Conservation (phyloP, 2,113 vertebrate species). For the Athene noctua region DNA sequence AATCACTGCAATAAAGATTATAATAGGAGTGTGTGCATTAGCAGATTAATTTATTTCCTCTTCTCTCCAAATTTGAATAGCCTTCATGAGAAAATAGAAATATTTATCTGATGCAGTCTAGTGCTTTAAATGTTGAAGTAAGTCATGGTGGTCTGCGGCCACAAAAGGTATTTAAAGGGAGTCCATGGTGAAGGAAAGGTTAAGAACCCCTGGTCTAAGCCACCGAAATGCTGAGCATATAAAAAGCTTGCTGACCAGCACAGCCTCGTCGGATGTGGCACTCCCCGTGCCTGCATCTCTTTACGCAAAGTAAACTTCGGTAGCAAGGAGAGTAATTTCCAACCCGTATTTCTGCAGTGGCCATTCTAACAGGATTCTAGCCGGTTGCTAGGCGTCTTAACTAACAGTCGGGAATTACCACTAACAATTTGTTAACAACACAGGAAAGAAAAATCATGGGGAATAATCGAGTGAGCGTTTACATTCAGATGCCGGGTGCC, state of each 20-base stretch:
- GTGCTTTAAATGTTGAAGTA: too few relatives aligned
- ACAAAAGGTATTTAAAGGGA: too few relatives aligned
- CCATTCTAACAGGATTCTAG: neutral
- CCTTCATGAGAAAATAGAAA: too few relatives aligned
- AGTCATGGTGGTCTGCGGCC: too few relatives aligned
- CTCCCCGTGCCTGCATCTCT: fast-evolving
- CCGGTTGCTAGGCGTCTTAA: neutral
- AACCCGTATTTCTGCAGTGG: neutral
- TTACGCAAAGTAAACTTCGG: neutral
- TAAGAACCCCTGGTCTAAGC: neutral
- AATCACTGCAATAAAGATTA: too few relatives aligned
- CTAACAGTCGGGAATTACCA: neutral
- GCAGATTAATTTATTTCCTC: too few relatives aligned
- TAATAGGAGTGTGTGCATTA: too few relatives aligned
- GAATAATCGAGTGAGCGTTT: neutral
- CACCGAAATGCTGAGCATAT: neutral
- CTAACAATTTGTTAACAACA: neutral
- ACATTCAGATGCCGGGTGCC: neutral
- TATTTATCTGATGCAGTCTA: too few relatives aligned
- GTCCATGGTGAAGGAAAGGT: too few relatives aligned
- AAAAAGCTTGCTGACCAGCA: neutral
- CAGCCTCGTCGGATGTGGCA: fast-evolving
- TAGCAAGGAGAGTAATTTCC: neutral
- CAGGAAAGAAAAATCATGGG: fast-evolving
- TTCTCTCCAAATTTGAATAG: too few relatives aligned